phyloP scores from a whole-genome alignment of 30 jellyfish, hydroid and myxozoan genomes.

The Aurelia aurita region DNA sequence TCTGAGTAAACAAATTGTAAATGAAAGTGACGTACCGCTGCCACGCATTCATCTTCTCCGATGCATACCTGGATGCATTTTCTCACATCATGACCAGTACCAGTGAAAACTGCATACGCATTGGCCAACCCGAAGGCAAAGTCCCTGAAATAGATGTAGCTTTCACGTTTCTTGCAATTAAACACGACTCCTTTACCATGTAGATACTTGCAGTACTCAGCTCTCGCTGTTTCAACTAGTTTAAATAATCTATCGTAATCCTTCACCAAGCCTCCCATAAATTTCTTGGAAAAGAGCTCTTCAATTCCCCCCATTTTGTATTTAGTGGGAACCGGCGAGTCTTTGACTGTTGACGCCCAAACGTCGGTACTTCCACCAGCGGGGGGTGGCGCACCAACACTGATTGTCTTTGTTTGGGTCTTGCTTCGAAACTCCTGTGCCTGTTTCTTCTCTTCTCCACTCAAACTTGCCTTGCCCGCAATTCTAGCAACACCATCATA shows the following conservation, averaged over 20 bases:
- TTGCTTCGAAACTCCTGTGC: constrained; percentile 44
- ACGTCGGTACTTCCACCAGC: constrained; percentile 53
- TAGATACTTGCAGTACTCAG: constrained; percentile 37
- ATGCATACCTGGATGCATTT: too few relatives aligned
- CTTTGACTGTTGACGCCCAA: constrained; percentile 79
- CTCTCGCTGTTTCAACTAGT: constrained; percentile 10
- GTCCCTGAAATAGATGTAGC: constrained; percentile 29
- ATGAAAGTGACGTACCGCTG: too few relatives aligned
- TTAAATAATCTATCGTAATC: constrained; percentile 2
- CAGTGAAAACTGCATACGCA: too few relatives aligned
- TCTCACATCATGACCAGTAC: too few relatives aligned
- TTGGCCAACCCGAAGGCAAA: too few relatives aligned
- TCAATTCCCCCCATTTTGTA: constrained; percentile 53
- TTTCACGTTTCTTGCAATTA: constrained; percentile 33
- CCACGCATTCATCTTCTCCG: too few relatives aligned
- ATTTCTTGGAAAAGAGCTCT: constrained; percentile 47
- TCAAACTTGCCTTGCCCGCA: constrained; percentile 42
- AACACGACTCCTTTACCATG: constrained; percentile 39
- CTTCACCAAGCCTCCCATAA: constrained; percentile 46
- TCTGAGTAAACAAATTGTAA: too few relatives aligned
- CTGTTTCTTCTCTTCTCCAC: constrained; percentile 19
- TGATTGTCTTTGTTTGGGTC: constrained; percentile 58
- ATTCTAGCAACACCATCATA: constrained; percentile 42
- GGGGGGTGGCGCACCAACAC: constrained; percentile 85
- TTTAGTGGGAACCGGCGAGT: constrained; percentile 67